Conservation (phyloP, 2,888 invertebrate genomes). For the Mimumesa dahlbomi region DNA sequence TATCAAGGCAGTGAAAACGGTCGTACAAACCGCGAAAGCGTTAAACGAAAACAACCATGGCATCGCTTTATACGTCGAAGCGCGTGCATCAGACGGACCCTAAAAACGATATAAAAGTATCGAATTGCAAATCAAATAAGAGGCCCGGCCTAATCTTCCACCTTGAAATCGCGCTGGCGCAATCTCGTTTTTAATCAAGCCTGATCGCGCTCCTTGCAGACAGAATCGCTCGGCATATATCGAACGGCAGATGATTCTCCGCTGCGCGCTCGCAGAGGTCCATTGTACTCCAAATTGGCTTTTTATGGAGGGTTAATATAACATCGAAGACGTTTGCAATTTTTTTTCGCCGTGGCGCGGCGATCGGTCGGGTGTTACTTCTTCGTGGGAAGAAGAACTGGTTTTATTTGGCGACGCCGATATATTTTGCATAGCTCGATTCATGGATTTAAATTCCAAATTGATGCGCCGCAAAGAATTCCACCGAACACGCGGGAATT, state of each 20-base stretch:
- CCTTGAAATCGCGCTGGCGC: slow-evolving; percentile 68
- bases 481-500: too few species aligned
- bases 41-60: slow-evolving; percentile 1
- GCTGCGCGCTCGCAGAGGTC: slow-evolving; percentile 48
- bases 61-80: neutral
- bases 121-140: slow-evolving; percentile 73
- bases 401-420: slow-evolving; percentile 23
- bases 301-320: slow-evolving; percentile 73
- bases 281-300: slow-evolving; percentile 75
- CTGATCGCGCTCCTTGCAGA: slow-evolving; percentile 54
- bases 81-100: neutral
- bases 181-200: slow-evolving; percentile 76
- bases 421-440: slow-evolving; percentile 36
- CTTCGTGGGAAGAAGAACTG: slow-evolving; percentile 50
- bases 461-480: neutral
- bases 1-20: neutral
- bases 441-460: slow-evolving; percentile 9
- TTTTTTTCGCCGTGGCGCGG: slow-evolving; percentile 54
- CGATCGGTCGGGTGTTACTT: slow-evolving; percentile 35
- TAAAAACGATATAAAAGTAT: slow-evolving; percentile 56
- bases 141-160: slow-evolving; percentile 68
- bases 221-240: slow-evolving; percentile 59
- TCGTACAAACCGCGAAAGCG: neutral
- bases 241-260: slow-evolving; percentile 68
- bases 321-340: slow-evolving; percentile 69